Conservation (phyloP, 1,140 invertebrate species). For the Onthophagus taurus region DNA sequence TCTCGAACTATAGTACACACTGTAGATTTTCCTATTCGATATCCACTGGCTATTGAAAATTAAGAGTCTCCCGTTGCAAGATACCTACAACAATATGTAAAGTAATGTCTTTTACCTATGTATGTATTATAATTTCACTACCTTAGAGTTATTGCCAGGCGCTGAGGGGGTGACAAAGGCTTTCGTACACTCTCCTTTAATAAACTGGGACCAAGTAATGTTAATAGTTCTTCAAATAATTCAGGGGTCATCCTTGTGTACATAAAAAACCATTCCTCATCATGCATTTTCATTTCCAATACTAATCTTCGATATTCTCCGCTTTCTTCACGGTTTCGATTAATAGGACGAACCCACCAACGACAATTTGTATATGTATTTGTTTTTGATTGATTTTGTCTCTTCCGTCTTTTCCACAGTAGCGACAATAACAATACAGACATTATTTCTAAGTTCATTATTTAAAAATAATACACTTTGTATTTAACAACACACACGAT, state of each 20-base stretch:
- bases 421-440: too few species aligned
- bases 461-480: too few species aligned
- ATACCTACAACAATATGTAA: background rate
- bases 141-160: background rate
- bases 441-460: too few species aligned
- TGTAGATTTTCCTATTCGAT: background rate
- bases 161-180: background rate
- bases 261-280: slow-evolving; percentile 2
- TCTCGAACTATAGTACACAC: background rate
- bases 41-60: background rate
- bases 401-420: too few species aligned
- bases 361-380: too few species aligned
- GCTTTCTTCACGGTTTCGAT: background rate
- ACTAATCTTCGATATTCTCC: background rate
- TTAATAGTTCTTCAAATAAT: slow-evolving; percentile 4
- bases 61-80: slow-evolving; percentile 5
- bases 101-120: background rate
- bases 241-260: slow-evolving; percentile 1
- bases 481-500: too few species aligned
- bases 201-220: background rate
- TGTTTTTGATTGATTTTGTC: too few species aligned
- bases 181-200: background rate
- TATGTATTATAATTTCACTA: background rate
- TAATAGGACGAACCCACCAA: slow-evolving; percentile 1
- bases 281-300: slow-evolving; percentile 2